Conservation (phyloP, 2,888 invertebrate genomes). For the Syrista parreyssii region DNA sequence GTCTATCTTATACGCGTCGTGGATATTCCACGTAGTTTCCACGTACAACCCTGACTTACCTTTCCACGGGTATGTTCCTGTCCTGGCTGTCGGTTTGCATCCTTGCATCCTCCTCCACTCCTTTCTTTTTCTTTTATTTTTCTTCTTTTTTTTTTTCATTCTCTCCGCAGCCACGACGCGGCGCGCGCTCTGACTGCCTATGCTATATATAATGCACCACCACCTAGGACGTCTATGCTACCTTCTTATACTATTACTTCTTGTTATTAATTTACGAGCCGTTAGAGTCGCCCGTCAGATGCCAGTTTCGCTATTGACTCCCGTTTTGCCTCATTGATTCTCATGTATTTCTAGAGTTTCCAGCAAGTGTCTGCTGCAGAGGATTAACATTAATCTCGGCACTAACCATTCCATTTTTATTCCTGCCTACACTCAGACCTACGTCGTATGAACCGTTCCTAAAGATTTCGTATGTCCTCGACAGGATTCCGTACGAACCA, state of each 20-base stretch:
- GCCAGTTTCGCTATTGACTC: neutral
- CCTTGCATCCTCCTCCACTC: slow-evolving; percentile 21
- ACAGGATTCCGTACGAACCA: neutral
- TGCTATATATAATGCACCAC: neutral
- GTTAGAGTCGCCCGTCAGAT: neutral
- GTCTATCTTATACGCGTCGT: slow-evolving; percentile 7
- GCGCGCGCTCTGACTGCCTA: neutral
- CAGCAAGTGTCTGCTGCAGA: neutral
- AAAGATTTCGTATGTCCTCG: neutral
- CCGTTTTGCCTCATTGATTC: neutral
- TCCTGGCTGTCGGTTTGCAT: slow-evolving; percentile 39
- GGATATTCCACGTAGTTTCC: slow-evolving; percentile 9
- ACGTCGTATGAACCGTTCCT: neutral
- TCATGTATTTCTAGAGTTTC: neutral
- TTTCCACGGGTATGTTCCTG: slow-evolving; percentile 35
- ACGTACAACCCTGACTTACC: slow-evolving; percentile 18
- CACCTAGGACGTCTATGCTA: neutral
- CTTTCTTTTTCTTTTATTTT: neutral
- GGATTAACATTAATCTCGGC: neutral
- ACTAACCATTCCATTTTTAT: neutral
- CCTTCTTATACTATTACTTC: neutral
- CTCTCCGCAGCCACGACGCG: neutral
- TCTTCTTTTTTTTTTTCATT: neutral
- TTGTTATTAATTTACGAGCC: neutral
- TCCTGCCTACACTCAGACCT: neutral